Percentiles rank a stretch among this genome's conserved stretches.
Evolutionary conservation across 2,113 vertebrate species (phyloP).

Genomic region (Scomber colias): DNA sequence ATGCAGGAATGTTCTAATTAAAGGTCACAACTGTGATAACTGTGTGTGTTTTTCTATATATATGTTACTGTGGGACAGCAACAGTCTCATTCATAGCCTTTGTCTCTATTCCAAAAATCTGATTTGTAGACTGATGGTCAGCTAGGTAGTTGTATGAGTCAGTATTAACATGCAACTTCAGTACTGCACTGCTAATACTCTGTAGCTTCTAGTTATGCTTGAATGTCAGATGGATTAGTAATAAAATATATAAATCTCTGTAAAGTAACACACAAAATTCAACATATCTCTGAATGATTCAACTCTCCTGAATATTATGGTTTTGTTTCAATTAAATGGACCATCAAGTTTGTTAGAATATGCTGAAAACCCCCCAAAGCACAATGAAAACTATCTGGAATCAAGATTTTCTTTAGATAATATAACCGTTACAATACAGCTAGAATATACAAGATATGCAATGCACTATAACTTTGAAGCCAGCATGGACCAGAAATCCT

Average conservation of each 20-base stretch:
- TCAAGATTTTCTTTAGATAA: too few species aligned
- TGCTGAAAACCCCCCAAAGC: too few species aligned
- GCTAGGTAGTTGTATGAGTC: background rate
- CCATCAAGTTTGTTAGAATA: too few species aligned
- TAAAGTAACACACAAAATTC: too few species aligned
- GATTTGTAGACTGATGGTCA: background rate
- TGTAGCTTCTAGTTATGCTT: background rate
- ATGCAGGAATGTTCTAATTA: background rate
- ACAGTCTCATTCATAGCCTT: background rate
- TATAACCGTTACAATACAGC: too few species aligned
- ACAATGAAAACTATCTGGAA: too few species aligned
- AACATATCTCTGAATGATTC: too few species aligned
- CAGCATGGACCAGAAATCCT: too few species aligned
- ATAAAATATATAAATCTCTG: background rate
- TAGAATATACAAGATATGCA: too few species aligned
- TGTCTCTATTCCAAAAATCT: background rate
- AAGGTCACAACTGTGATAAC: background rate
- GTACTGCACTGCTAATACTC: background rate
- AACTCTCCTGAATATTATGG: background rate
- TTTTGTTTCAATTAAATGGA: too few species aligned
- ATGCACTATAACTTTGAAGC: too few species aligned
- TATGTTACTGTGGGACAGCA: background rate
- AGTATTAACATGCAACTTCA: background rate
- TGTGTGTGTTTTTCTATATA: too few species aligned
- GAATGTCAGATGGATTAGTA: background rate